phyloP scores from a whole-genome alignment of 2,888 invertebrate species.

The Campoplex capitator region DNA sequence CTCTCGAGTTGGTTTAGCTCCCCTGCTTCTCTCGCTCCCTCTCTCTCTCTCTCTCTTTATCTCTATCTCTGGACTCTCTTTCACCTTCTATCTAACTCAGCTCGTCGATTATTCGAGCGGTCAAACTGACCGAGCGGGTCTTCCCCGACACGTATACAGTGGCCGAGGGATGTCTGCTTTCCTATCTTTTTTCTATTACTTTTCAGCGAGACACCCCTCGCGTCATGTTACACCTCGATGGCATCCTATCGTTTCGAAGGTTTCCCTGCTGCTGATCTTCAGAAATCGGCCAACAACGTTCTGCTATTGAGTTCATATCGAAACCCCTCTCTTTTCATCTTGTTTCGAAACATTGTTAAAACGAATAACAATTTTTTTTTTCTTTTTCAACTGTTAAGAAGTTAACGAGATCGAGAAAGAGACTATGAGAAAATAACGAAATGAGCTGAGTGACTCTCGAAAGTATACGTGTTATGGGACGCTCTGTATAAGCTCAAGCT shows the following conservation, averaged over 20 bases:
- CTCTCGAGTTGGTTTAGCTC: constrained; percentile 73
- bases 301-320: not conserved
- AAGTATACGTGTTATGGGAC: constrained; percentile 65
- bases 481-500: constrained; percentile 60
- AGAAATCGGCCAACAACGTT: not conserved
- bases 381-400: not conserved
- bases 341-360: not conserved
- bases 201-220: not conserved
- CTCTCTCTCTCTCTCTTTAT: constrained; percentile 17
- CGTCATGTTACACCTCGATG: constrained; percentile 1
- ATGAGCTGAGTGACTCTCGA: constrained; percentile 58
- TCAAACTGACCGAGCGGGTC: constrained; percentile 34
- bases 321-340: not conserved
- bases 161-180: not conserved
- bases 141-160: constrained; percentile 4
- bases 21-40: not conserved
- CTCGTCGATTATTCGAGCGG: not conserved
- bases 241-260: not conserved
- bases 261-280: not conserved
- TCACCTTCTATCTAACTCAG: not conserved
- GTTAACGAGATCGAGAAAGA: constrained; percentile 34
- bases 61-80: not conserved
- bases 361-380: constrained; percentile 6
- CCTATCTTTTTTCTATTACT: not conserved
- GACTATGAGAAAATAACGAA: constrained; percentile 21